Evolutionary conservation across 2,113 vertebrate genomes (phyloP).

Genomic region (Labeo rohita): DNA sequence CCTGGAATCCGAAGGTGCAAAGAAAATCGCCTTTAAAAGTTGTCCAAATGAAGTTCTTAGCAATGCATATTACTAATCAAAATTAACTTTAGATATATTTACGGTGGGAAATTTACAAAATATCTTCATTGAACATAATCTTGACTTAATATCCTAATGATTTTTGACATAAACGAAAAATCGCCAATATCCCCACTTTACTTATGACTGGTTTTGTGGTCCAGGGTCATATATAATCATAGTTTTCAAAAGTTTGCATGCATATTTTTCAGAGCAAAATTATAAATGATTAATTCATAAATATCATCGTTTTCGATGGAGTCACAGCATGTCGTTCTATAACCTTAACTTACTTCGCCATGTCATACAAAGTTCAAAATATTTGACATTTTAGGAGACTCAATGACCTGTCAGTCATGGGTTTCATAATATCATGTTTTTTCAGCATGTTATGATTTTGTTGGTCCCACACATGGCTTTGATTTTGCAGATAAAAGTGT

Average conservation of each 20-base stretch:
- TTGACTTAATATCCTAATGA: no score
- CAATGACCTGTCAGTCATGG: not conserved
- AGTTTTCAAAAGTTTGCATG: not conserved
- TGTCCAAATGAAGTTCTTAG: no score
- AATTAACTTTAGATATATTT: no score
- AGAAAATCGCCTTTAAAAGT: no score
- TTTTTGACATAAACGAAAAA: no score
- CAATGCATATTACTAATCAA: no score
- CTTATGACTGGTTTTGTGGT: no score
- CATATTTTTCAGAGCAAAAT: not conserved
- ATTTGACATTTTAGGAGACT: not conserved
- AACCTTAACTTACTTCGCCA: not conserved
- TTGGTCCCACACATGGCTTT: not conserved
- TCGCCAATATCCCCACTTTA: no score
- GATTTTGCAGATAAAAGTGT: not conserved
- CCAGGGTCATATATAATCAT: not conserved
- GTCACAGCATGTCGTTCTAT: not conserved
- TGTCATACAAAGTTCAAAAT: not conserved
- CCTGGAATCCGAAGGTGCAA: no score
- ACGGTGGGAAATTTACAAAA: no score
- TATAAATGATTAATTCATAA: not conserved
- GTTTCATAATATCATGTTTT: not conserved
- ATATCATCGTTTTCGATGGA: not conserved
- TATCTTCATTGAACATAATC: no score
- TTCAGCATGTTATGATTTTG: not conserved